Evolutionary conservation across 92 coral and sea anemone species (phyloP).

Genomic region (Bergia sp.): DNA sequence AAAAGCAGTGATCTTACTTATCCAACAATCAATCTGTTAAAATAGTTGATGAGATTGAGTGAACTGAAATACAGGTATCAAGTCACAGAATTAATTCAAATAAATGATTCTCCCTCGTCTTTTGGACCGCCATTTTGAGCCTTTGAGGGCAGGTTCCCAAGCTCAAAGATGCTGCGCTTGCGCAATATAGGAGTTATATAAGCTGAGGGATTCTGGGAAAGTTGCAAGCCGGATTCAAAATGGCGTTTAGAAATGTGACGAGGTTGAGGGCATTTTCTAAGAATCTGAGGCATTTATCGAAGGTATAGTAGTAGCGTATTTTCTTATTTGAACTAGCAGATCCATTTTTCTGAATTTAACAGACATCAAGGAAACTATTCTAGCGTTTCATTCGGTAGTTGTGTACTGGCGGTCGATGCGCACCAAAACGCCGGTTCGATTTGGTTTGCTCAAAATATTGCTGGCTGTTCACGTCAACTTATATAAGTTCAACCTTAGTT

Average conservation of each 20-base stretch:
- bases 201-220: constrained; percentile 62
- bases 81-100: background rate
- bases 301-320: constrained; percentile 50
- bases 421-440: constrained; percentile 1
- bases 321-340: background rate
- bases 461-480: background rate
- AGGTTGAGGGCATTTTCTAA: constrained; percentile 77
- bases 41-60: background rate
- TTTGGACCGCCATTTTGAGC: constrained; percentile 69
- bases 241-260: constrained; percentile 92
- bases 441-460: too few relatives aligned
- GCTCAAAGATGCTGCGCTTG: constrained; percentile 58
- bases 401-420: background rate
- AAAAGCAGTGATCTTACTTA: background rate
- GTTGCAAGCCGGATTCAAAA: constrained; percentile 73
- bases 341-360: background rate
- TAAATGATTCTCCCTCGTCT: background rate
- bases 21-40: background rate
- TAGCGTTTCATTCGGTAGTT: background rate
- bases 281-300: constrained; percentile 72
- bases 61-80: background rate
- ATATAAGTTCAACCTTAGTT: background rate
- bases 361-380: background rate
- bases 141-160: constrained; percentile 45
- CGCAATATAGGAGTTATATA: constrained; percentile 57